These are phyloP conservation scores for Drosophila sp. DNA, from an alignment of 1,140 invertebrate genomes.

Conservation along the genomic window DNA sequence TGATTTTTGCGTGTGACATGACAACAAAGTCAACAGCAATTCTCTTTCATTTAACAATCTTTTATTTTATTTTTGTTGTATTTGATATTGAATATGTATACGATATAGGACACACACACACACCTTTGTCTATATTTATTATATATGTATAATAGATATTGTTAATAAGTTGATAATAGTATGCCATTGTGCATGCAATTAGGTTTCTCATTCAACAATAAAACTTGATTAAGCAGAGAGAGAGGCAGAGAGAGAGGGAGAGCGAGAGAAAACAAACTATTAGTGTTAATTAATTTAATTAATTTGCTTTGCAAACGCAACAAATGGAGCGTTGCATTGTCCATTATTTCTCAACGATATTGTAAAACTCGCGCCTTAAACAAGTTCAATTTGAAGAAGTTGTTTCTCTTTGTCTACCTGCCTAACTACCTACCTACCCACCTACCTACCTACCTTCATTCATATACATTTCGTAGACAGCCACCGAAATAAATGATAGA, in stretches of 20 bases:
- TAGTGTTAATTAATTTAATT: constrained; percentile 77
- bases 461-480: neutral
- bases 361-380: constrained; percentile 12
- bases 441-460: neutral
- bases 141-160: constrained; percentile 53
- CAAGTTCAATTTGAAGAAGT: constrained; percentile 9
- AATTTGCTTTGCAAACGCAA: constrained; percentile 58
- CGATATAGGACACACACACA: neutral
- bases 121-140: constrained; percentile 4
- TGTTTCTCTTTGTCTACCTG: neutral
- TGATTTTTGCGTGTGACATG: constrained; percentile 72
- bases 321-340: constrained; percentile 44
- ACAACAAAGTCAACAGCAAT: constrained; percentile 27
- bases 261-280: constrained; percentile 41
- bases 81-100: too few relatives aligned
- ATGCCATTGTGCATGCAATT: constrained; percentile 31
- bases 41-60: constrained; percentile 5
- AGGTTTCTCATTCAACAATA: constrained; percentile 32
- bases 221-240: constrained; percentile 53
- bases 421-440: neutral
- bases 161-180: constrained; percentile 15
- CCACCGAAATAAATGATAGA: constrained; percentile 3
- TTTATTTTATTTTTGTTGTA: neutral
- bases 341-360: constrained; percentile 12
- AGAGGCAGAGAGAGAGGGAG: constrained; percentile 14